A percentile compares a stretch with the other conserved stretches of the same genome.
These are phyloP conservation scores for Sebastolobus altivelis DNA, from an alignment of 2,797 vertebrate species.

Conservation along the genomic window DNA sequence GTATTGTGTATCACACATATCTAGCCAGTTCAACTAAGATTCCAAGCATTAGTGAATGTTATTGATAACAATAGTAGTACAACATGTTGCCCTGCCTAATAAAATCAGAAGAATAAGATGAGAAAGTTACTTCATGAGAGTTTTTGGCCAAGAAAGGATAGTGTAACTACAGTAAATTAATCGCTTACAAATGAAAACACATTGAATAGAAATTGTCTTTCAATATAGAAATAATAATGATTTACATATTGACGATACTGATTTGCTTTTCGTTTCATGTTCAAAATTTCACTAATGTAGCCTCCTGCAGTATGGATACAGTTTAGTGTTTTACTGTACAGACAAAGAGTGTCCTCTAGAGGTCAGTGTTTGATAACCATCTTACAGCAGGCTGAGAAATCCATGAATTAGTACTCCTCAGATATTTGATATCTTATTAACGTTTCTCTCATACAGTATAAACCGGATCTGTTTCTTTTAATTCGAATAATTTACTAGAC, in stretches of 20 bases:
- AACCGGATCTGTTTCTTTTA: not conserved
- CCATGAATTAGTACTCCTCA: not conserved
- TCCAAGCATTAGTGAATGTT: not conserved
- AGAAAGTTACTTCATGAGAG: not conserved
- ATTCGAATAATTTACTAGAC: not conserved
- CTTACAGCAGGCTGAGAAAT: not conserved
- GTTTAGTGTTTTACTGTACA: not conserved
- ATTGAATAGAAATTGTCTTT: not conserved
- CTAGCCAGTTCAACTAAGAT: not conserved
- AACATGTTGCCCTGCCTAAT: not conserved
- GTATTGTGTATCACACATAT: not conserved
- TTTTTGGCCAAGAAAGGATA: not conserved
- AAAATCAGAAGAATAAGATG: not conserved
- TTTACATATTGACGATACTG: not conserved
- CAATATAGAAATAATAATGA: not conserved
- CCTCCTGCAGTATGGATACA: not conserved
- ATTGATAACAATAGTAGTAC: not conserved
- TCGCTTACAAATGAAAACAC: not conserved
- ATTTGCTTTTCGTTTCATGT: not conserved
- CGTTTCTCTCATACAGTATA: not conserved
- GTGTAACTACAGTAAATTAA: not conserved
- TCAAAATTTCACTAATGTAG: not conserved
- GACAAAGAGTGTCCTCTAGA: constrained; percentile 42
- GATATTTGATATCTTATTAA: not conserved
- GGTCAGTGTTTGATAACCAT: constrained; percentile 52